Percentiles rank a stretch among this genome's conserved stretches.
phyloP scores from a whole-genome alignment of 2,113 vertebrate genomes.

The Halcyon senegalensis region DNA sequence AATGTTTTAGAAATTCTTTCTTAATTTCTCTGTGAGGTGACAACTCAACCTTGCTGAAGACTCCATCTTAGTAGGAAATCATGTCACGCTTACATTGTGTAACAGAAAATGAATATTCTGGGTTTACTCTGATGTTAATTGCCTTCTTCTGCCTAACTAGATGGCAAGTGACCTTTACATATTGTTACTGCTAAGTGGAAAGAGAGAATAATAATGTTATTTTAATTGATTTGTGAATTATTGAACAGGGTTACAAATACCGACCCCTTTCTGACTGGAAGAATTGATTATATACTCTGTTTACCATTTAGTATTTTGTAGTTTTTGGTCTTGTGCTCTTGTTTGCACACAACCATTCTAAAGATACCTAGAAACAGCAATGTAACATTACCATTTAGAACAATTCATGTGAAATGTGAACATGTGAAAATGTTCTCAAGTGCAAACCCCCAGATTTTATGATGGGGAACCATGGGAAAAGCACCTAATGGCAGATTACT shows the following conservation, averaged over 20 bases:
- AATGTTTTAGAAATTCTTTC: neutral
- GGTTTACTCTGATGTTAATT: slow-evolving; percentile 72
- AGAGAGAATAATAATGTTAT: slow-evolving; percentile 77
- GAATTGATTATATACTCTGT: slow-evolving; percentile 52
- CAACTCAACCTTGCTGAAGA: slow-evolving; percentile 21
- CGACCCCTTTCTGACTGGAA: slow-evolving; percentile 41
- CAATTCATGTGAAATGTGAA: neutral
- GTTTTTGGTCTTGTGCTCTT: neutral
- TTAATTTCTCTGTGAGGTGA: neutral
- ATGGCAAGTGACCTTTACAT: slow-evolving; percentile 78
- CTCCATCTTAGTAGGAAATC: slow-evolving; percentile 40
- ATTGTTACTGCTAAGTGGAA: slow-evolving; percentile 73
- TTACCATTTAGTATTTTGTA: neutral
- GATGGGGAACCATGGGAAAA: neutral
- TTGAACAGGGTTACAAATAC: slow-evolving; percentile 71
- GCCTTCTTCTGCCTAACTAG: slow-evolving; percentile 61
- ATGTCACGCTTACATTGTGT: slow-evolving; percentile 43
- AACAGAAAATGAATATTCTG: slow-evolving; percentile 65
- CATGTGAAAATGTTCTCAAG: neutral
- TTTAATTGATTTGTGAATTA: slow-evolving; percentile 85
- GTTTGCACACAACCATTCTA: neutral
- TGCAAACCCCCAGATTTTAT: neutral
- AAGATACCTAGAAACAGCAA: neutral
- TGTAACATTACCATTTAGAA: neutral
- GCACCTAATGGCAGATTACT: neutral